Evolutionary conservation across 2,797 vertebrate genomes (phyloP).

Genomic region (Chlorospingus flavigularis): DNA sequence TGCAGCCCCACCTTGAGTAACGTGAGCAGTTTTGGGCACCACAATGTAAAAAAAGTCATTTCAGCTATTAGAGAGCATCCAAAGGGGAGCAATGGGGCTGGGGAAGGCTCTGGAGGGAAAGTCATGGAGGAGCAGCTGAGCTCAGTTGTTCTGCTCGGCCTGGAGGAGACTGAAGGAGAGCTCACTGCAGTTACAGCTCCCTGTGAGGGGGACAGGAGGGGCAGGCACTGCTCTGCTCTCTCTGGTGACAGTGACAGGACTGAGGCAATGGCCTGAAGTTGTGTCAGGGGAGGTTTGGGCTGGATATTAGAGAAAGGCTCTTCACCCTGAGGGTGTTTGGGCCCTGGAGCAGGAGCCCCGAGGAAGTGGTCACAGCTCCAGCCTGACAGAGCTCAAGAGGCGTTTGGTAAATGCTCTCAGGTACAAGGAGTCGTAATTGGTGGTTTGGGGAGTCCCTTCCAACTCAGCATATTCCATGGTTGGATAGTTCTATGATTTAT

Average conservation of each 20-base stretch:
- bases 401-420: neutral
- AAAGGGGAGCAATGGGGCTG: neutral
- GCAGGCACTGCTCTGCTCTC: neutral
- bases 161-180: neutral
- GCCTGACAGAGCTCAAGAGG: neutral
- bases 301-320: fast-evolving
- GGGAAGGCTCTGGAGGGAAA: neutral
- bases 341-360: neutral
- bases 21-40: neutral
- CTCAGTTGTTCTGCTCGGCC: neutral
- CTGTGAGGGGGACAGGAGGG: neutral
- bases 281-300: no score
- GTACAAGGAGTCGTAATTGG: neutral
- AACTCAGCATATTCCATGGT: neutral
- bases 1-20: no score
- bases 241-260: no score
- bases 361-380: neutral
- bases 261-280: fast-evolving
- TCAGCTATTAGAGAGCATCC: neutral
- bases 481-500: neutral
- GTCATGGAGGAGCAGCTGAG: fast-evolving
- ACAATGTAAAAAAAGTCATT: neutral
- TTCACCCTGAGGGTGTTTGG: fast-evolving
- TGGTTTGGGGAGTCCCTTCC: neutral
- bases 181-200: fast-evolving